Percentiles rank a stretch among this genome's conserved stretches.
phyloP scores from a whole-genome alignment of 2,113 vertebrate species.

The Otolemur garnettii region DNA sequence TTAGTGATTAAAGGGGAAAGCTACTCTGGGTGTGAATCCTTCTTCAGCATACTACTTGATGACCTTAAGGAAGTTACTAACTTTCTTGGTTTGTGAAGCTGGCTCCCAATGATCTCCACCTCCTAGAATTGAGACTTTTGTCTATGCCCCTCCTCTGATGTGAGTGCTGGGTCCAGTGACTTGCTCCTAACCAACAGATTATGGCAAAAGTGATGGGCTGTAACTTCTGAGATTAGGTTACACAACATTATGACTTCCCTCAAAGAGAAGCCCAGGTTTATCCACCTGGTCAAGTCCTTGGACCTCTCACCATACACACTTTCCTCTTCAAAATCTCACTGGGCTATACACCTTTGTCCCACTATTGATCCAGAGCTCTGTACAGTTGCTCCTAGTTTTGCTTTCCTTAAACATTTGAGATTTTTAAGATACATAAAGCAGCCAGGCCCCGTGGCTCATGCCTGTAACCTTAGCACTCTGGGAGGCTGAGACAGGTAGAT shows the following conservation, averaged over 20 bases:
- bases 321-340: neutral
- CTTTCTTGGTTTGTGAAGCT: neutral
- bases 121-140: neutral
- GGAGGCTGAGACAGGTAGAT: no score
- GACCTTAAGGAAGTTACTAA: neutral
- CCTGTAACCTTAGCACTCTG: no score
- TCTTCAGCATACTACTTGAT: neutral
- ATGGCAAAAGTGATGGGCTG: neutral
- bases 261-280: neutral
- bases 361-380: neutral
- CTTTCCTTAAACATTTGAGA: slow-evolving; percentile 22
- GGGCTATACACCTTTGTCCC: neutral
- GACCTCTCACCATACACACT: neutral
- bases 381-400: neutral
- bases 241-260: neutral
- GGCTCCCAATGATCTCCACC: no score
- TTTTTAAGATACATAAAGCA: neutral
- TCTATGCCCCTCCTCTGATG: neutral
- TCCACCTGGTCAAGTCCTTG: neutral
- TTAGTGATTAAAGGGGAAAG: neutral
- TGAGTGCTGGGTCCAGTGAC: neutral
- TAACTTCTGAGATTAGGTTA: neutral
- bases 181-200: neutral
- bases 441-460: no score
- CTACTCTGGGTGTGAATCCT: neutral